Conservation (phyloP, 2,113 vertebrate species). For the Raja brachyura region DNA sequence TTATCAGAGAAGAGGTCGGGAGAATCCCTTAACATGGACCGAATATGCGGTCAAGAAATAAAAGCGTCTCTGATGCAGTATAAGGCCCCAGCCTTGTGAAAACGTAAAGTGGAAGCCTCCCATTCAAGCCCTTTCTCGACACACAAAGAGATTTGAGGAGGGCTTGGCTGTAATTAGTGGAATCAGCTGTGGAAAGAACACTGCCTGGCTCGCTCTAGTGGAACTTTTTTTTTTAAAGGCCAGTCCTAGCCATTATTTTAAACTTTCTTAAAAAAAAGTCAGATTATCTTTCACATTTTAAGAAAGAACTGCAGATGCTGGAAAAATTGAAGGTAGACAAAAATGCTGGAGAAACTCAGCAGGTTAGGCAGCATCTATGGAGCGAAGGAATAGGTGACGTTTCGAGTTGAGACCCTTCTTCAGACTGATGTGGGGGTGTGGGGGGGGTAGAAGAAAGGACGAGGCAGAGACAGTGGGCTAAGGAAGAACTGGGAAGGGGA, state of each 20-base stretch:
- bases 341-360: no score
- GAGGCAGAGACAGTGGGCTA: no score
- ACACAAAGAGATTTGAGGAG: slow-evolving; percentile 53
- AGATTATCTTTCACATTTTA: background rate
- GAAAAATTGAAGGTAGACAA: no score
- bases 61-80: slow-evolving; percentile 62
- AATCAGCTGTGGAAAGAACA: slow-evolving; percentile 57
- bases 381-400: no score
- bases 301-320: no score
- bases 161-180: slow-evolving; percentile 68
- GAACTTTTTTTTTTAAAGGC: slow-evolving; percentile 21
- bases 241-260: slow-evolving; percentile 7
- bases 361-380: no score
- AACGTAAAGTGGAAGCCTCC: slow-evolving; percentile 54
- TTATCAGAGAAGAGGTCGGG: slow-evolving; percentile 41
- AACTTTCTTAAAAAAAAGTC: background rate
- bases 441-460: no score
- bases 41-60: slow-evolving; percentile 78
- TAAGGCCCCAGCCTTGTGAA: slow-evolving; percentile 54
- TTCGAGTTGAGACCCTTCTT: no score
- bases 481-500: no score
- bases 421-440: no score
- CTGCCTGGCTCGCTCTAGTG: slow-evolving; percentile 46
- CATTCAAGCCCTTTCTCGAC: slow-evolving; percentile 52
- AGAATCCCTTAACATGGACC: slow-evolving; percentile 70